Conservation (phyloP, 2,888 invertebrate genomes). For the Harpalus rubripes region DNA sequence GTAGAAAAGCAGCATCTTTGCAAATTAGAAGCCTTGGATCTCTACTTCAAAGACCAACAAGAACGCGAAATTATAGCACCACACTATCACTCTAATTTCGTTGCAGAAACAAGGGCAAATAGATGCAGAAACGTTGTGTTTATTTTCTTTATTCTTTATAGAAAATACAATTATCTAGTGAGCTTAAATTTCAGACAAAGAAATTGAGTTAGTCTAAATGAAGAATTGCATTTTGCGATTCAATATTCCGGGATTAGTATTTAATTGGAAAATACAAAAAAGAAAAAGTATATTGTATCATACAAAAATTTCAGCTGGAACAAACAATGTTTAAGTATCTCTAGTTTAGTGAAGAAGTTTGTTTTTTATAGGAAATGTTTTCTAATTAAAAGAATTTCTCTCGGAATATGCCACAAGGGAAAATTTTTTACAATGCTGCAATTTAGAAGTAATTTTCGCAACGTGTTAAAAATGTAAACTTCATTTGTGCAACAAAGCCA, state of each 20-base stretch:
- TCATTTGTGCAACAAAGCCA: background rate
- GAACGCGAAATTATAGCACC: background rate
- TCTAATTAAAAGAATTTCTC: background rate
- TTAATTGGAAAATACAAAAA: too few relatives aligned
- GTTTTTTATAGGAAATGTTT: background rate
- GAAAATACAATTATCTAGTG: too few relatives aligned
- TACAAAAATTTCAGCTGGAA: too few relatives aligned
- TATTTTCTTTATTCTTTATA: too few relatives aligned
- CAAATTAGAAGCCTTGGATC: background rate
- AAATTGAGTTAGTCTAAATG: too few relatives aligned
- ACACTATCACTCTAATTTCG: slow-evolving; percentile 2
- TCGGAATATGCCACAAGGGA: background rate
- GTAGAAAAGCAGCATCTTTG: slow-evolving; percentile 13
- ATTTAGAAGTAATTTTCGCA: slow-evolving; percentile 1
- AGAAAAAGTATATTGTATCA: too few relatives aligned
- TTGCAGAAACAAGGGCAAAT: background rate
- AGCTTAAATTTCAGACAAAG: too few relatives aligned
- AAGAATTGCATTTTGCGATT: too few relatives aligned
- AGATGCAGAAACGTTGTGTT: background rate
- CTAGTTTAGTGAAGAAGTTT: too few relatives aligned
- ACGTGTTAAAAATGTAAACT: slow-evolving; percentile 17
- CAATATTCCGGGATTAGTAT: too few relatives aligned
- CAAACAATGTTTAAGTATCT: too few relatives aligned
- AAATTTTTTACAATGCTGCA: background rate
- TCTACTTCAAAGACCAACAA: slow-evolving; percentile 1